These are phyloP conservation scores for Amphiprion clarkii DNA, from an alignment of 2,797 vertebrate species.

Conservation along the genomic window DNA sequence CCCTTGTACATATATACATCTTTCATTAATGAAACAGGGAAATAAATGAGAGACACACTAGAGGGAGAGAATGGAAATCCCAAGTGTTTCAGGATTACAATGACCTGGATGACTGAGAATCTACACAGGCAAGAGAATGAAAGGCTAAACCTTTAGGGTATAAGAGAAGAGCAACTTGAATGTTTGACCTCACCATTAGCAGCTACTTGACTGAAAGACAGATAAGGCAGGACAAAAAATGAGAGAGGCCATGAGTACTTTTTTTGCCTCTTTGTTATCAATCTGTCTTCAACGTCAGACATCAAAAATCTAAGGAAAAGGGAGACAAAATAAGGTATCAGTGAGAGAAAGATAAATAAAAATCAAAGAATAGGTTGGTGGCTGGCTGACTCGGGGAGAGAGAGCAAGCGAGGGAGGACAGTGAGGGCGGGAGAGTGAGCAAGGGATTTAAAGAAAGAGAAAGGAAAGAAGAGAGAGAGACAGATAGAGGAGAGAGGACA, in stretches of 20 bases:
- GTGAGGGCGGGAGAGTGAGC: constrained; percentile 53
- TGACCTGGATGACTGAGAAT: neutral
- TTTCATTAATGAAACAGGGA: neutral
- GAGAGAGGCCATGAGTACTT: neutral
- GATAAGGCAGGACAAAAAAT: constrained; percentile 4
- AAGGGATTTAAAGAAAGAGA: constrained; percentile 67
- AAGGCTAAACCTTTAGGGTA: neutral
- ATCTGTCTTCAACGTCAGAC: constrained; percentile 32
- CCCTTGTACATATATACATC: neutral
- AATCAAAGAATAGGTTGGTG: constrained; percentile 51
- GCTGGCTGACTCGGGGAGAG: constrained; percentile 44
- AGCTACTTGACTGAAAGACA: constrained; percentile 22
- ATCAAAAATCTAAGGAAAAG: neutral
- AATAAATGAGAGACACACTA: neutral
- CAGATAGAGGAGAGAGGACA: constrained; percentile 76
- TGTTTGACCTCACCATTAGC: constrained; percentile 11
- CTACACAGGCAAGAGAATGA: neutral
- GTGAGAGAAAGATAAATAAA: constrained; percentile 43
- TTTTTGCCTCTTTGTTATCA: constrained; percentile 36
- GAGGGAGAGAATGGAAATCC: too few species aligned
- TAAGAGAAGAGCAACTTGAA: neutral
- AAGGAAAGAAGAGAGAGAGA: constrained; percentile 58
- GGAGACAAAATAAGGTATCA: constrained; percentile 32
- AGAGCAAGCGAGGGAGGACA: constrained; percentile 26
- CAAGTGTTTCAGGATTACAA: too few species aligned